A percentile compares a stretch with the other conserved stretches of the same genome.
phyloP scores from a whole-genome alignment of 2,888 invertebrate genomes.

The Lingula anatina region DNA sequence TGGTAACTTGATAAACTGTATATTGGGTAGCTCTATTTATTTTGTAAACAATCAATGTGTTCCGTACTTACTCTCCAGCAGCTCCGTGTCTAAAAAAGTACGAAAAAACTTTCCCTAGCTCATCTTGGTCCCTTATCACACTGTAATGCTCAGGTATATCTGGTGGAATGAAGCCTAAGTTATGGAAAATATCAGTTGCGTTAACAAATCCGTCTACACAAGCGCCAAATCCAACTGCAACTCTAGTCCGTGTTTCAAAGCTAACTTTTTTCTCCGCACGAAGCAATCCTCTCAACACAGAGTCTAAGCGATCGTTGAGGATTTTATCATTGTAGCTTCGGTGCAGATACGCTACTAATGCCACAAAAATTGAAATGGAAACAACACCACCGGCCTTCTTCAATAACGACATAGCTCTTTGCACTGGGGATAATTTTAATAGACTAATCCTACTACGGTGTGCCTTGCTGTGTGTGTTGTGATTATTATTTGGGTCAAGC shows the following conservation, averaged over 20 bases:
- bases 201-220: slow-evolving; percentile 74
- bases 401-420: no score
- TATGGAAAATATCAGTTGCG: slow-evolving; percentile 63
- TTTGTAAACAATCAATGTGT: no score
- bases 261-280: slow-evolving; percentile 45
- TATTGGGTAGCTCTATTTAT: no score
- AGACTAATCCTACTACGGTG: no score
- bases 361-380: slow-evolving; percentile 17
- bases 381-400: slow-evolving; percentile 15
- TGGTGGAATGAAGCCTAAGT: slow-evolving; percentile 54
- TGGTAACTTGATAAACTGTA: no score
- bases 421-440: no score
- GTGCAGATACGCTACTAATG: slow-evolving; percentile 36
- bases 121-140: slow-evolving; percentile 62
- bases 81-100: slow-evolving; percentile 81
- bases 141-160: slow-evolving; percentile 64
- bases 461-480: no score
- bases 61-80: slow-evolving; percentile 79
- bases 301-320: slow-evolving; percentile 28
- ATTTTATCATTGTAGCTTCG: slow-evolving; percentile 24
- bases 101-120: slow-evolving; percentile 69
- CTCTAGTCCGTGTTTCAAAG: slow-evolving; percentile 59
- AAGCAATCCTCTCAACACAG: slow-evolving; percentile 43
- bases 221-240: slow-evolving; percentile 78
- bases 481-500: no score